A percentile compares a stretch with the other conserved stretches of the same genome.
phyloP scores from a whole-genome alignment of 1,140 invertebrate species.

The Neodiprion pinetum region DNA sequence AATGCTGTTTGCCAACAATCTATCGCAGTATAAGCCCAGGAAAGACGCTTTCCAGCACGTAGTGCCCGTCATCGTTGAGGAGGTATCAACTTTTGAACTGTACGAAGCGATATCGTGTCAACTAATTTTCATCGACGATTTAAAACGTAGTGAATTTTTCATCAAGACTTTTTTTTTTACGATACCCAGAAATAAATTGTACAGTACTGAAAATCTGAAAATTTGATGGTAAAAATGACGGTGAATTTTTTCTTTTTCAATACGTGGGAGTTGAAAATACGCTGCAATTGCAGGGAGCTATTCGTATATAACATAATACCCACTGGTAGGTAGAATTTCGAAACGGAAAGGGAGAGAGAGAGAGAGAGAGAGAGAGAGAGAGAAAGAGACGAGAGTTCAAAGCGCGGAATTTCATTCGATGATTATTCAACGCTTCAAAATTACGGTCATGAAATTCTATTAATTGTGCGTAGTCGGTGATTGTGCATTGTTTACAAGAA shows the following conservation, averaged over 20 bases:
- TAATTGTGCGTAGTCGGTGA: neutral
- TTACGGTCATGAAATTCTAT: neutral
- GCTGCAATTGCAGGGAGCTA: conserved; percentile 13
- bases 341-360: neutral
- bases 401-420: neutral
- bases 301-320: conserved; percentile 4
- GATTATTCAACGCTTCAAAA: neutral
- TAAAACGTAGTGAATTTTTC: too few relatives aligned
- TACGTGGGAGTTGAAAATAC: too few relatives aligned
- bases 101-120: too few relatives aligned
- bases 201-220: too few relatives aligned
- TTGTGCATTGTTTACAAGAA: conserved; percentile 7
- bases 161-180: too few relatives aligned
- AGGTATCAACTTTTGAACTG: too few relatives aligned
- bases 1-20: neutral
- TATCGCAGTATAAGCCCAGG: neutral
- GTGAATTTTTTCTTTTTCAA: too few relatives aligned
- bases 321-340: neutral
- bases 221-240: too few relatives aligned
- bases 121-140: too few relatives aligned
- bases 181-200: too few relatives aligned
- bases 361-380: conserved; percentile 4
- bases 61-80: neutral
- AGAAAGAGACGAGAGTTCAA: neutral
- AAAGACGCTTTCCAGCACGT: neutral